phyloP scores from a whole-genome alignment of 2,797 vertebrate species.

The Borostomias antarcticus region DNA sequence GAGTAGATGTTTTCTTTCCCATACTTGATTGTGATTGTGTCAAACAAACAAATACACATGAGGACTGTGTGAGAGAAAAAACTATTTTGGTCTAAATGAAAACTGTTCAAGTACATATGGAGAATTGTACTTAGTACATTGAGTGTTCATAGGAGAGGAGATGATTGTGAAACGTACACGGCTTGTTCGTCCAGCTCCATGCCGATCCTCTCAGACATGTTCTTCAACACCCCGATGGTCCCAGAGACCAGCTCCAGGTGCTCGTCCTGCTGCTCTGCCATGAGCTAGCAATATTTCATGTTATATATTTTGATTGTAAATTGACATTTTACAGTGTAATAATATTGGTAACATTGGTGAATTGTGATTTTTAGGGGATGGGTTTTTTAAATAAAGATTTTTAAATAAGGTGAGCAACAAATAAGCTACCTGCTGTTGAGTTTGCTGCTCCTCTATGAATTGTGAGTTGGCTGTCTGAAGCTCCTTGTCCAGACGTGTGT shows the following conservation, averaged over 20 bases:
- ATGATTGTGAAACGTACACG: conserved; percentile 81
- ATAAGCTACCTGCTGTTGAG: conserved; percentile 97
- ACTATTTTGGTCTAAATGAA: too few relatives aligned
- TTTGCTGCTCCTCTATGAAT: conserved; percentile 93
- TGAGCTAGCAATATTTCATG: conserved; percentile 82
- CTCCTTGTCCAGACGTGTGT: conserved; percentile 83
- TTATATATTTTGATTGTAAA: too few relatives aligned
- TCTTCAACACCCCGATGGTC: conserved; percentile 96
- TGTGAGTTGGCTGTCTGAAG: conserved; percentile 89
- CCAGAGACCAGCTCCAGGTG: conserved; percentile 97
- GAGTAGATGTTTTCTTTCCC: background rate
- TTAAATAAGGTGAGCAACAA: background rate
- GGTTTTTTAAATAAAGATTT: background rate
- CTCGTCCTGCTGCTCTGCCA: conserved; percentile 93
- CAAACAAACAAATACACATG: too few relatives aligned
- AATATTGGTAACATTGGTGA: background rate
- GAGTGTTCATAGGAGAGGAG: too few relatives aligned
- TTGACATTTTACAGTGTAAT: background rate
- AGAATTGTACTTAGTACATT: too few relatives aligned
- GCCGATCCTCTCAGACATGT: conserved; percentile 97
- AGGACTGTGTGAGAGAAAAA: background rate
- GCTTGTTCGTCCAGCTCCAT: conserved; percentile 96
- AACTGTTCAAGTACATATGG: too few relatives aligned
- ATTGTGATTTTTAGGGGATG: too few relatives aligned
- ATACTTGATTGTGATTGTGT: too few relatives aligned